Evolutionary conservation across 2,797 vertebrate species (phyloP).

Genomic region (Leontopithecus rosalia): DNA sequence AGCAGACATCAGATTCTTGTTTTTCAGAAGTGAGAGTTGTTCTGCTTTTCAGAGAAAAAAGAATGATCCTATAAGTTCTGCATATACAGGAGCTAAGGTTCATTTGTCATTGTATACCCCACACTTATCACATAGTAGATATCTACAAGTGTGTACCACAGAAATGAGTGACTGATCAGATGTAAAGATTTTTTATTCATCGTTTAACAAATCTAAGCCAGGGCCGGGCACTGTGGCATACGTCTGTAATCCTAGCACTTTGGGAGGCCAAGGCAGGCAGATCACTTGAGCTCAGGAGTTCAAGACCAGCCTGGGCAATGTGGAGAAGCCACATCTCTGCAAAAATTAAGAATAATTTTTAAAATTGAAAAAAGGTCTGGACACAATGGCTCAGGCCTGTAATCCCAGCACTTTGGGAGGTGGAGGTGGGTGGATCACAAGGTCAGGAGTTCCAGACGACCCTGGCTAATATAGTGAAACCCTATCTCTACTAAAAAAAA

Average conservation of each 20-base stretch:
- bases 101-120: neutral
- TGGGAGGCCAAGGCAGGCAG: too few species aligned
- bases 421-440: too few species aligned
- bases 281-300: too few species aligned
- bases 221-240: rapidly evolving
- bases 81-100: neutral
- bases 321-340: too few species aligned
- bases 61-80: neutral
- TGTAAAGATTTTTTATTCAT: neutral
- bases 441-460: too few species aligned
- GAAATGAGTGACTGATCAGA: neutral
- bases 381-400: too few species aligned
- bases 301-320: too few species aligned
- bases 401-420: too few species aligned
- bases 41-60: neutral
- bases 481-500: neutral
- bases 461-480: too few species aligned
- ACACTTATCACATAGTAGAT: neutral
- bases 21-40: neutral
- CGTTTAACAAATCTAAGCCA: neutral
- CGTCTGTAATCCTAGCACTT: too few species aligned
- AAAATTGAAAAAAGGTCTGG: too few species aligned
- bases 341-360: too few species aligned
- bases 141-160: neutral
- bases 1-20: neutral